Conservation (phyloP, 2,113 vertebrate species). For the Talpa occidentalis region DNA sequence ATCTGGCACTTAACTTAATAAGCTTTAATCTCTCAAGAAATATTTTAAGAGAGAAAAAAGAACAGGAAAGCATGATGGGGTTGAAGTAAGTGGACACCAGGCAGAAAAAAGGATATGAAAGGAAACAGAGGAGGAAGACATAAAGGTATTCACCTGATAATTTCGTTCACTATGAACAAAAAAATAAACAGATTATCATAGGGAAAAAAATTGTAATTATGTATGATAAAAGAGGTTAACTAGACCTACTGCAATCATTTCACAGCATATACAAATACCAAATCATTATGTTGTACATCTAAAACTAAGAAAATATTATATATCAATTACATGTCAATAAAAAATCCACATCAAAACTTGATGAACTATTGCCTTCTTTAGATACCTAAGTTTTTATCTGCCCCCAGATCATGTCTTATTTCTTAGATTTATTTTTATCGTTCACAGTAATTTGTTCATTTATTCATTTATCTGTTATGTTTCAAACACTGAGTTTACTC, state of each 20-base stretch:
- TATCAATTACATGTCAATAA: neutral
- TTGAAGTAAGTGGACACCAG: neutral
- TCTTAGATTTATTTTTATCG: conserved; percentile 29
- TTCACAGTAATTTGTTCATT: neutral
- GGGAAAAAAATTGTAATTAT: neutral
- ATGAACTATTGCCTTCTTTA: neutral
- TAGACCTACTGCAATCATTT: neutral
- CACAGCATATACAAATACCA: neutral
- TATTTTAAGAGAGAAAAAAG: conserved; percentile 4
- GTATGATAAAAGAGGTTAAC: neutral
- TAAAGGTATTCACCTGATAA: neutral
- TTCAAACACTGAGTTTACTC: neutral
- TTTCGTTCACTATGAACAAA: neutral
- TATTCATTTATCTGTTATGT: neutral
- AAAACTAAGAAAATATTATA: neutral
- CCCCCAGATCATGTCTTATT: neutral
- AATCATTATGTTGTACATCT: neutral
- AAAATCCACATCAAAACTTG: neutral
- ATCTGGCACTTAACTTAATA: neutral
- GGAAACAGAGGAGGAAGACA: neutral
- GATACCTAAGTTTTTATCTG: neutral
- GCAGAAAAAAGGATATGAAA: neutral
- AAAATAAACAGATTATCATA: neutral
- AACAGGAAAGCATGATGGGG: neutral
- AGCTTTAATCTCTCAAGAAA: neutral